Conservation (phyloP, 2,888 invertebrate species). For the Drosophila ezoana region DNA sequence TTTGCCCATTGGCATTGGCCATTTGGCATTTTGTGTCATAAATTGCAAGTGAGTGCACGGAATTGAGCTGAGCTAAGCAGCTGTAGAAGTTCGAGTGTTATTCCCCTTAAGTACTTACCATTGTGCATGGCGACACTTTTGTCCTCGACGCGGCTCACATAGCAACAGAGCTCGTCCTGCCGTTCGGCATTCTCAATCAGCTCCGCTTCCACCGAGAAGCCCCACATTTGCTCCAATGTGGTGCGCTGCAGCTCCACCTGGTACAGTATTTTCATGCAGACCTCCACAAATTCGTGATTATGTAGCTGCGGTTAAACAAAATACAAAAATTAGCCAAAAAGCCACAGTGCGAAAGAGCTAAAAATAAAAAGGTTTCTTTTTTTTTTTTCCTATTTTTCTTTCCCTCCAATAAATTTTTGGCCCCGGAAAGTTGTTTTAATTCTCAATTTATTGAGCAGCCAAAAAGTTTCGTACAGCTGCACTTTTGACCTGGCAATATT, state of each 20-base stretch:
- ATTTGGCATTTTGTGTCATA: constrained; percentile 53
- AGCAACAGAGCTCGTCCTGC: constrained; percentile 98
- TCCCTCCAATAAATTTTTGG: constrained; percentile 39
- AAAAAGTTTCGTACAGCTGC: constrained; percentile 63
- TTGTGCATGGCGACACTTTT: constrained; percentile 98
- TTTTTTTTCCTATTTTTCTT: not conserved
- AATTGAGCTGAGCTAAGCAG: constrained; percentile 52
- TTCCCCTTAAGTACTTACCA: constrained; percentile 87
- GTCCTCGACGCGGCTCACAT: constrained; percentile 97
- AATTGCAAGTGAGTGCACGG: constrained; percentile 53
- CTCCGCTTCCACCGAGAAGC: constrained; percentile 98
- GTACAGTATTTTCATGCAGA: constrained; percentile 98
- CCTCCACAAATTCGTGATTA: constrained; percentile 97
- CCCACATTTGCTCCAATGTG: constrained; percentile 98
- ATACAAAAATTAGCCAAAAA: constrained; percentile 44
- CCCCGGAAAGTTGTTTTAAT: constrained; percentile 63
- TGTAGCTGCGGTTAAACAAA: constrained; percentile 88
- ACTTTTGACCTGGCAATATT: constrained; percentile 72
- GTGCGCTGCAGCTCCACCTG: constrained; percentile 97
- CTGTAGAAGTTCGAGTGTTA: constrained; percentile 45
- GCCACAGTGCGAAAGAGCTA: constrained; percentile 14
- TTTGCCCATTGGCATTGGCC: constrained; percentile 27
- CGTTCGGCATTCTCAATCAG: constrained; percentile 97
- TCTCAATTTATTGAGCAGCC: constrained; percentile 71
- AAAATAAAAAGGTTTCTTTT: constrained; percentile 8